Evolutionary conservation across 2,888 invertebrate genomes (phyloP), one percentile per base, ranked within the genome.

Genomic region (Epicampocera succincta): DNA sequence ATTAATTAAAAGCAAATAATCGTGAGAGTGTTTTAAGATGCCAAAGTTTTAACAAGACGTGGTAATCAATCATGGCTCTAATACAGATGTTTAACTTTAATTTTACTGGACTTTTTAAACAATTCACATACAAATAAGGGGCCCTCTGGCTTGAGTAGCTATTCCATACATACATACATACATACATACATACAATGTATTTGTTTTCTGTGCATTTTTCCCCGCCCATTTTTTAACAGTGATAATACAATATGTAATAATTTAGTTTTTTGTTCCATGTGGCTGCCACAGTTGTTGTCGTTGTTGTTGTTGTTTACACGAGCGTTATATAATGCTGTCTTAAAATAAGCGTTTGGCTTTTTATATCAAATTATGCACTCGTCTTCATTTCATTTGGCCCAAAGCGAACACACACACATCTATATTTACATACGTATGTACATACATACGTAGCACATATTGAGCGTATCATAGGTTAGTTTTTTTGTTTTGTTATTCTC

Each of bases 401-500:
- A n/a, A 3, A n/a, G n/a, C 6, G 13, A n/a, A 44, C 44, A 6
- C n/a, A 15, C 44, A 15, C 15, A 13, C 4, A n/a, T 44, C 11
- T 6, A 15, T 15, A 46, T 17, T 1, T 17, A 17, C 17, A 8
- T 33, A 33, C 5, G 25, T 33, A 33, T 33, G 3, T 33, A 80
- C 71, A 63, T 69, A 72, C 76, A n/a, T n/a, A n/a, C n/a, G n/a
- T n/a, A n/a, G n/a, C n/a, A n/a, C n/a, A n/a, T n/a, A n/a, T 84
- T 80, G 58, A 72, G 66, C 80, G 72, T 83, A 84, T 68, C 83
- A 69, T 80, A 84, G 84, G 83, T 84, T 84, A 84, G 84, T 84
- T 80, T 77, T 80, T 65, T 17, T 68, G 3, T 29, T 29, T 33
- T 33, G 8, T 33, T 33, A 1, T 33, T 33, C 33, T 50, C 5